Evolutionary conservation across 2,113 vertebrate species (phyloP).

Genomic region (Notothenia coriiceps): DNA sequence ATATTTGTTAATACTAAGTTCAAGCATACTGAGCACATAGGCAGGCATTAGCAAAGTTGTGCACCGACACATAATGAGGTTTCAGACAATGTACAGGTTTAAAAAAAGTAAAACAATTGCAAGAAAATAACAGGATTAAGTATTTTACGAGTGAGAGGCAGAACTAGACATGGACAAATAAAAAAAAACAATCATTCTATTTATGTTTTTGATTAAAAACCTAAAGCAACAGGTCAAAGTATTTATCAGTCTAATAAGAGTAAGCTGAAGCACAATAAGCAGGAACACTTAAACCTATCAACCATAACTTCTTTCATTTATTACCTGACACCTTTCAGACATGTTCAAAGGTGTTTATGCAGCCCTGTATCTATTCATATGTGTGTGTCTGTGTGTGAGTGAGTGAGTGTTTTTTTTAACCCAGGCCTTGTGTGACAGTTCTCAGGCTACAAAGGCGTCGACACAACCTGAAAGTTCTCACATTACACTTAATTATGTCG

Average conservation of each 20-base stretch:
- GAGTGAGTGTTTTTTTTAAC: neutral
- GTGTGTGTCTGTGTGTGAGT: neutral
- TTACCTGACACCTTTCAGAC: neutral
- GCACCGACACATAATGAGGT: constrained; percentile 36
- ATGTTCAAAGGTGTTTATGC: neutral
- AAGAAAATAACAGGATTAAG: constrained; percentile 34
- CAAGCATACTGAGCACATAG: constrained; percentile 26
- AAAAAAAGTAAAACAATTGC: constrained; percentile 8
- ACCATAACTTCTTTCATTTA: neutral
- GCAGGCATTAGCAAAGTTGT: constrained; percentile 38
- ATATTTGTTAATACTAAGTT: constrained; percentile 44
- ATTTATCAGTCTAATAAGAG: neutral
- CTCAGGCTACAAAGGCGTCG: constrained; percentile 57
- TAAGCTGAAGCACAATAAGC: neutral
- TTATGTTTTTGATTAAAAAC: neutral
- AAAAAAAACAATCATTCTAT: neutral
- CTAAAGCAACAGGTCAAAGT: neutral
- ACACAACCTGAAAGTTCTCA: constrained; percentile 57
- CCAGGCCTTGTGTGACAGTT: constrained; percentile 48
- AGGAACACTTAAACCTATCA: neutral
- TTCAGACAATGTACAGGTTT: constrained; percentile 1
- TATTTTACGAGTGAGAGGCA: neutral
- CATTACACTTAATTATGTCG: constrained; percentile 66
- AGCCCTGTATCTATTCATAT: neutral
- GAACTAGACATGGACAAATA: neutral